Conservation (phyloP, 2,888 invertebrate species). For the Macrosiphum euphorbiae region DNA sequence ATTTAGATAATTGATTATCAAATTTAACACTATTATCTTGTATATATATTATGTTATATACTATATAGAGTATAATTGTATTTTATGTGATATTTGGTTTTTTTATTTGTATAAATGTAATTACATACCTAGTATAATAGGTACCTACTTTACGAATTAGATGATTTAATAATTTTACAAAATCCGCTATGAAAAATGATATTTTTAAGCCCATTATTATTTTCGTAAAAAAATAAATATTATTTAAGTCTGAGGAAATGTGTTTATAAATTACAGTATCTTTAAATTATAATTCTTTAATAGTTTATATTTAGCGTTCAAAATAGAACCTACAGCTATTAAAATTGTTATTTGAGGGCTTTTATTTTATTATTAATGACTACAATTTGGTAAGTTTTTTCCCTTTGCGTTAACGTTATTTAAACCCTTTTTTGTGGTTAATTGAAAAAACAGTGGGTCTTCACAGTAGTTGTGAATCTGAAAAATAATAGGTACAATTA, state of each 20-base stretch:
- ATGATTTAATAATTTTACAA: conserved; percentile 30
- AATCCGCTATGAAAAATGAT: conserved; percentile 28
- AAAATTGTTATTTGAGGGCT: conserved; percentile 56
- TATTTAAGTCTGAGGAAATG: conserved; percentile 47
- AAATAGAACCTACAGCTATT: conserved; percentile 56
- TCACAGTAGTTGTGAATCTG: conserved; percentile 56
- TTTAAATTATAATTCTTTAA: conserved; percentile 61
- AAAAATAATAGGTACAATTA: conserved; percentile 64
- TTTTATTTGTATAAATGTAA: not conserved
- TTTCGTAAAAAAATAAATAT: conserved; percentile 30
- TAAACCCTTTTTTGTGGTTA: conserved; percentile 59
- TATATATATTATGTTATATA: not conserved
- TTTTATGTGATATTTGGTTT: not conserved
- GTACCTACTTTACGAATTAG: not conserved
- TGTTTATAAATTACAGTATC: conserved; percentile 56
- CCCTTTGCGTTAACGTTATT: conserved; percentile 41
- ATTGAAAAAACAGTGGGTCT: conserved; percentile 60
- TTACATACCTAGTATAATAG: too few relatives aligned
- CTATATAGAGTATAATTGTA: not conserved
- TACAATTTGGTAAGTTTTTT: conserved; percentile 54
- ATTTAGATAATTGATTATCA: not conserved
- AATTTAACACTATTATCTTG: not conserved
- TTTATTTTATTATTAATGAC: conserved; percentile 63
- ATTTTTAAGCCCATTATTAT: conserved; percentile 36
- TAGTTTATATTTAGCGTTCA: conserved; percentile 52